Base-by-base conservation (phyloP, 2,888 invertebrate genomes). In the Elaeidobius kamerunicus region DNA sequence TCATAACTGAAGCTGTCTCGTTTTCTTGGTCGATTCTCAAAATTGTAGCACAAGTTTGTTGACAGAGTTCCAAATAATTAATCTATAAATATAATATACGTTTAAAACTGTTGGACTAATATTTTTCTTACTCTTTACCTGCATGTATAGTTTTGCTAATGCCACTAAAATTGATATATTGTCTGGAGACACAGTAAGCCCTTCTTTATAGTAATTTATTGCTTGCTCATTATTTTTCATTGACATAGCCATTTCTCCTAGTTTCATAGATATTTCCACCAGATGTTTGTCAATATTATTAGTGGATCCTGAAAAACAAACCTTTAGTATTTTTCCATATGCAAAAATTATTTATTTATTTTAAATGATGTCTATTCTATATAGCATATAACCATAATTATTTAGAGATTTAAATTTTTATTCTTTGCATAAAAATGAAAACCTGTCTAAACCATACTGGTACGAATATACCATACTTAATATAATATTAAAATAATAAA, bases 1-100 rank as follows among this genome's bases (percentile, higher is more conserved):
- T 87, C 87, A 97, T 91, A 34, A 98, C 87, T 1, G 91, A 91
- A 0, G 97, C 96, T 0, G 88, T 84, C 69, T 96, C 94, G 70
- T 95, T 93, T 63, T 91, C 90, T 1, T 87, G 84, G 68, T 96
- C 93, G 1, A 87, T 78, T 63, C 86, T 86, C 41, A 97, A 75
- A 18, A 97, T 78, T 7, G 86, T 80, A 43, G 86, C 80, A 66
- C 96, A 94, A 1, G 88, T 88, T 65, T 90, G 86, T 61, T 93
- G 88, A 69, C 96, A 97, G 60, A 86, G 80, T 56, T 93, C 91
- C 59, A 93, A 77, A 65, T 91, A 86, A 65, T 90, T 91, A 65
- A 85, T 84, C 84, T 87, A 65, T 20, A 45, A 70, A 70, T 55
- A 17, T n/a, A n/a, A n/a, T n/a, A n/a, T n/a, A n/a, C n/a, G n/a